Conservation (phyloP, 2,797 vertebrate species). For the Adrianichthys oophorus region DNA sequence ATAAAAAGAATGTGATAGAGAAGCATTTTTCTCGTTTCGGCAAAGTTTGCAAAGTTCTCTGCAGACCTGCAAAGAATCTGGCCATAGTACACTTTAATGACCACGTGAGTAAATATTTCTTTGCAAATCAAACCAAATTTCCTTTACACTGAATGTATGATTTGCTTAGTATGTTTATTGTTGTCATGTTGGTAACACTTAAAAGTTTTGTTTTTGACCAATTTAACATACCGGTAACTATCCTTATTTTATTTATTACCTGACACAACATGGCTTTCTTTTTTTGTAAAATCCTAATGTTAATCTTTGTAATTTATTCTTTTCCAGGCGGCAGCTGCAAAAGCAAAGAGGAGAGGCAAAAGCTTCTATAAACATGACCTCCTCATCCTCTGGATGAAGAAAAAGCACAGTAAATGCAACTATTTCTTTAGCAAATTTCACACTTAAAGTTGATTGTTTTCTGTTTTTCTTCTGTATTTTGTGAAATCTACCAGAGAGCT, state of each 20-base stretch:
- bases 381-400: conserved; percentile 87
- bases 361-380: conserved; percentile 80
- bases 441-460: not conserved
- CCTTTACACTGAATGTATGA: not conserved
- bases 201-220: too few relatives aligned
- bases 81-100: conserved; percentile 86
- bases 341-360: conserved; percentile 89
- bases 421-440: not conserved
- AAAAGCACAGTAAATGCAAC: conserved; percentile 86
- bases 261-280: too few relatives aligned
- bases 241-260: too few relatives aligned
- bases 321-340: conserved; percentile 84
- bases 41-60: conserved; percentile 80
- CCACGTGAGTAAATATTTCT: conserved; percentile 81
- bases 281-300: too few relatives aligned
- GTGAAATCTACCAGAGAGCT: too few relatives aligned
- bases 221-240: too few relatives aligned
- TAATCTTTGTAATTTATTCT: conserved; percentile 14
- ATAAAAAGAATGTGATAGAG: conserved; percentile 78
- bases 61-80: conserved; percentile 78
- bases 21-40: conserved; percentile 86
- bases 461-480: too few relatives aligned
- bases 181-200: too few relatives aligned
- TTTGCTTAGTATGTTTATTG: too few relatives aligned
- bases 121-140: not conserved